Evolutionary conservation across 2,797 vertebrate genomes (phyloP).

Genomic region (Bucorvus abyssinicus): DNA sequence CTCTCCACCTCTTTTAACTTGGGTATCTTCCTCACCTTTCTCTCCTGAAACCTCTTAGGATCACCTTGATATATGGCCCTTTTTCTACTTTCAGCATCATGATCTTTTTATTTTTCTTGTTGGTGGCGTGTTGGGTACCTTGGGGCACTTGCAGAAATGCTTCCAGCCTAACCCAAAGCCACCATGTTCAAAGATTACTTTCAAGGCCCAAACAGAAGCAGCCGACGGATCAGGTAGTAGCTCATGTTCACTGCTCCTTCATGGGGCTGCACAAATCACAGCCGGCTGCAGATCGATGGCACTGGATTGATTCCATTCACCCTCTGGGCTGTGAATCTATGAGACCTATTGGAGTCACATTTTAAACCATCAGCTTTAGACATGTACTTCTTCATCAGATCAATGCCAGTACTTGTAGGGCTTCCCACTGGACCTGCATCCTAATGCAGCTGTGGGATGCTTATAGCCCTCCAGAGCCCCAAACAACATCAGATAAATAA

Average conservation of each 20-base stretch:
- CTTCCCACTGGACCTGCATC: not conserved
- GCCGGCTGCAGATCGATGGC: not conserved
- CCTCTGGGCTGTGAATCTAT: not conserved
- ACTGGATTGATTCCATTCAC: not conserved
- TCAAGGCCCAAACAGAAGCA: not conserved
- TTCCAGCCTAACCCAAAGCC: not conserved
- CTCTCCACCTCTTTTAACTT: not conserved
- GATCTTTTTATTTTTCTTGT: not conserved
- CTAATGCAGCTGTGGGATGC: not conserved
- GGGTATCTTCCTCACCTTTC: not conserved
- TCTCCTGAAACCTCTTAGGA: not conserved
- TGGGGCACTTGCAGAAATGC: not conserved
- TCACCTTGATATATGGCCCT: not conserved
- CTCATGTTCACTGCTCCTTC: not conserved
- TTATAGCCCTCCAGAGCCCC: not conserved
- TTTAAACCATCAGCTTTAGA: slow-evolving; percentile 18
- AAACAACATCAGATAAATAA: not conserved
- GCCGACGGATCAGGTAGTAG: not conserved
- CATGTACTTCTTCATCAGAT: not conserved
- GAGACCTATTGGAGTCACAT: not conserved
- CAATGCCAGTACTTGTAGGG: not conserved
- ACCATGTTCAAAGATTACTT: not conserved
- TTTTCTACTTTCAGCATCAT: not conserved
- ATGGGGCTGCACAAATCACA: not conserved
- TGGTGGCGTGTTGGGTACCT: not conserved